Conservation (phyloP, 2,888 invertebrate species). For the Caenorhabditis afra region DNA sequence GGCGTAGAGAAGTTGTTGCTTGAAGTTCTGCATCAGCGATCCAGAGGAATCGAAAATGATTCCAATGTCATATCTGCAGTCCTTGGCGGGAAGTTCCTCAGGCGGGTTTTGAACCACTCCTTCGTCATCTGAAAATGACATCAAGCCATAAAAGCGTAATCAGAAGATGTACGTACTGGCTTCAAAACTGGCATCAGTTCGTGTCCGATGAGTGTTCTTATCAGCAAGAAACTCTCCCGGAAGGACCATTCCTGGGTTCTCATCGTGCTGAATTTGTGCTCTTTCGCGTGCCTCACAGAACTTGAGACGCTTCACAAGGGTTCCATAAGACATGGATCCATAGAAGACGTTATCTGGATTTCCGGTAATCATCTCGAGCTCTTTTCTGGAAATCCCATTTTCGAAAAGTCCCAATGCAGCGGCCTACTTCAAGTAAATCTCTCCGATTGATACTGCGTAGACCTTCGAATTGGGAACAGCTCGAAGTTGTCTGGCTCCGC, state of each 20-base stretch:
- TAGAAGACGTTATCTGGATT: slow-evolving; percentile 33
- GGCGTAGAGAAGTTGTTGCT: slow-evolving; percentile 53
- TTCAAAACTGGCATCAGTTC: neutral
- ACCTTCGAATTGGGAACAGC: slow-evolving; percentile 51
- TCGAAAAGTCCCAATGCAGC: too few species aligned
- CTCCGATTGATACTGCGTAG: slow-evolving; percentile 60
- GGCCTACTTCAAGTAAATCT: slow-evolving; percentile 40
- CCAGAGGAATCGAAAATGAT: slow-evolving; percentile 67
- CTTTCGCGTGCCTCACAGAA: slow-evolving; percentile 26
- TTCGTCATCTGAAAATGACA: slow-evolving; percentile 12
- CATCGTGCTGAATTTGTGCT: neutral
- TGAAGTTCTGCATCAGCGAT: slow-evolving; percentile 55
- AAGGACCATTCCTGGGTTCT: neutral
- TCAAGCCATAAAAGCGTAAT: too few species aligned
- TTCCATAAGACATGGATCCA: slow-evolving; percentile 58
- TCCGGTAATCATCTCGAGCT: slow-evolving; percentile 58
- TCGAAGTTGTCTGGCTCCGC: slow-evolving; percentile 43
- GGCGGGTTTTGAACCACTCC: slow-evolving; percentile 12
- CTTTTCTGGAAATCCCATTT: slow-evolving; percentile 58
- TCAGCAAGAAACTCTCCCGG: slow-evolving; percentile 42
- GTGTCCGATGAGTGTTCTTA: neutral
- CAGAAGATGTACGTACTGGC: neutral
- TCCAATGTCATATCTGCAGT: slow-evolving; percentile 60
- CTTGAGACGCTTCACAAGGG: slow-evolving; percentile 58
- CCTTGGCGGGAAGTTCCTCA: slow-evolving; percentile 24